Conservation (phyloP, 2,797 vertebrate species). For the Sebastes vulpes region DNA sequence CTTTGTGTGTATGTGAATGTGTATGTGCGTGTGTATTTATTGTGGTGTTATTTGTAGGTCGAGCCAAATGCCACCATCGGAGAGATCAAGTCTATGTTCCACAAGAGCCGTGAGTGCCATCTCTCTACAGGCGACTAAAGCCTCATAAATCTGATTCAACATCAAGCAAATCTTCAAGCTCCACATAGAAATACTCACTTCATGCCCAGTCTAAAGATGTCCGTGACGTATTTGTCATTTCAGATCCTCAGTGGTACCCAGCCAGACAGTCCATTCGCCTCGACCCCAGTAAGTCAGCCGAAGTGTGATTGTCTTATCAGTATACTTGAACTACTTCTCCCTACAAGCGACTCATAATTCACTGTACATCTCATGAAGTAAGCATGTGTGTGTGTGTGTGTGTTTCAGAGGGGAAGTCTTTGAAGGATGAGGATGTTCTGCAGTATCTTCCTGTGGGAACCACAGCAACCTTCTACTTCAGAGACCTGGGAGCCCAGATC, state of each 20-base stretch:
- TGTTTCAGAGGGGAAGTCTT: constrained; percentile 92
- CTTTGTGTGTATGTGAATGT: constrained; percentile 19
- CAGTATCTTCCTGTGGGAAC: constrained; percentile 96
- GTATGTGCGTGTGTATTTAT: constrained; percentile 34
- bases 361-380: neutral
- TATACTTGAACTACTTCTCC: neutral
- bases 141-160: constrained; percentile 3
- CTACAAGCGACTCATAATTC: neutral
- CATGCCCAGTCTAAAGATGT: neutral
- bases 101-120: constrained; percentile 90
- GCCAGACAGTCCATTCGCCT: constrained; percentile 95
- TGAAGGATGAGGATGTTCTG: constrained; percentile 95
- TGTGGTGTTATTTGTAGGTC: constrained; percentile 85
- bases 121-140: neutral
- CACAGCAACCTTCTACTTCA: constrained; percentile 95
- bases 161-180: neutral
- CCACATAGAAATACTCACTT: neutral
- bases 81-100: constrained; percentile 96
- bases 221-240: constrained; percentile 26
- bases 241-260: constrained; percentile 97
- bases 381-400: constrained; percentile 7
- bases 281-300: constrained; percentile 90
- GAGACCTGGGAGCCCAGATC: constrained; percentile 95
- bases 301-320: neutral
- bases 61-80: constrained; percentile 95